These are phyloP conservation scores for Okamejei kenojei DNA, from an alignment of 2,797 vertebrate species.

Conservation along the genomic window DNA sequence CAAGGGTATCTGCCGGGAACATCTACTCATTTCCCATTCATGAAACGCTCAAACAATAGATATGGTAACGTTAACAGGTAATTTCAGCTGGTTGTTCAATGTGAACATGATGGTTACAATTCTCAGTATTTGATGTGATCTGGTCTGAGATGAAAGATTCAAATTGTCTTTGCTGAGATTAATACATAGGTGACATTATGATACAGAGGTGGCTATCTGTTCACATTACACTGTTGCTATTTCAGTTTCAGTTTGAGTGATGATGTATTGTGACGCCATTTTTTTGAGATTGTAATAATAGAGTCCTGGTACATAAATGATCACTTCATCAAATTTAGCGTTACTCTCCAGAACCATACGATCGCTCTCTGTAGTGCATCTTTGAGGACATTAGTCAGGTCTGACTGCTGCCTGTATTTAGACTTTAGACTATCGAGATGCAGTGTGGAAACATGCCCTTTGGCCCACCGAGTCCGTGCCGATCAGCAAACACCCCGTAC, in stretches of 20 bases:
- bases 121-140: neutral
- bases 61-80: neutral
- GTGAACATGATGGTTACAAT: neutral
- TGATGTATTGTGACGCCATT: neutral
- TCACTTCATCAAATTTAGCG: neutral
- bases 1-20: neutral
- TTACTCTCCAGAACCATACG: neutral
- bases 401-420: neutral
- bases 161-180: neutral
- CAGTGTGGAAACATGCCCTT: too few relatives aligned
- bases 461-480: too few relatives aligned
- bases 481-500: too few relatives aligned
- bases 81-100: neutral
- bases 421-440: too few relatives aligned
- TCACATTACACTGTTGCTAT: neutral
- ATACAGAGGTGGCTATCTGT: neutral
- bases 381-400: neutral
- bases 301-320: neutral
- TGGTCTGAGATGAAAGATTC: neutral
- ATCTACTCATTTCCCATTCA: neutral
- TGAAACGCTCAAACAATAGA: neutral
- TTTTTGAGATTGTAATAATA: neutral
- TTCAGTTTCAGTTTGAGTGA: neutral
- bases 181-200: neutral
- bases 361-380: neutral